phyloP scores from a whole-genome alignment of 2,888 invertebrate species.

The Bellardia pandia region DNA sequence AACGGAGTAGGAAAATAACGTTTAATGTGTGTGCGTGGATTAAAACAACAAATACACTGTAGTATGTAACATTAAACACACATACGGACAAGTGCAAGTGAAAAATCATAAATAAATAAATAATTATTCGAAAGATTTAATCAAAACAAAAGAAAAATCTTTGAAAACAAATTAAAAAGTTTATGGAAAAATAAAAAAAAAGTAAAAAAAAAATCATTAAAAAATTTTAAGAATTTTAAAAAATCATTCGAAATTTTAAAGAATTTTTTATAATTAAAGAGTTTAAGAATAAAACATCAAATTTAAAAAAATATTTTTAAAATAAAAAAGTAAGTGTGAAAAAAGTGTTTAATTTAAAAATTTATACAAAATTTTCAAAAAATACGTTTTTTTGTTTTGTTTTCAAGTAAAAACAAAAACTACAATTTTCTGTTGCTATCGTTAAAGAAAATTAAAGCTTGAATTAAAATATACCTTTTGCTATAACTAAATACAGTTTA shows the following conservation, averaged over 20 bases:
- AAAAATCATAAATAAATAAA: background rate
- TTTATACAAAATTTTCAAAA: background rate
- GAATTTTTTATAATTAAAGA: background rate
- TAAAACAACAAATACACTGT: constrained; percentile 29
- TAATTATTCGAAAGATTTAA: background rate
- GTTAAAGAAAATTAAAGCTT: too few species aligned
- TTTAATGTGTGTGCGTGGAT: constrained; percentile 38
- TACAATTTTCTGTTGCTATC: background rate
- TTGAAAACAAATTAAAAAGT: background rate
- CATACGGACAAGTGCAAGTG: constrained; percentile 55
- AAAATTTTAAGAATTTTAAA: background rate
- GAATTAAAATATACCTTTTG: too few species aligned
- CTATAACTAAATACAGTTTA: too few species aligned
- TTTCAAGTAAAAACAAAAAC: background rate
- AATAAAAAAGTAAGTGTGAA: constrained; percentile 36
- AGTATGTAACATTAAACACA: background rate
- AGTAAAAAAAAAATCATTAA: background rate
- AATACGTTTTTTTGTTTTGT: background rate
- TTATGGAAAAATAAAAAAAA: background rate
- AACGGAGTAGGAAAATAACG: constrained; percentile 43
- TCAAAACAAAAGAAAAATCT: background rate
- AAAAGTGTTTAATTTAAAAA: background rate
- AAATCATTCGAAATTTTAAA: background rate
- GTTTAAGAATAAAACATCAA: background rate
- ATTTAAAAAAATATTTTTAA: background rate